Evolutionary conservation across 1,140 invertebrate genomes (phyloP).

Genomic region (Dendroctonus valens): DNA sequence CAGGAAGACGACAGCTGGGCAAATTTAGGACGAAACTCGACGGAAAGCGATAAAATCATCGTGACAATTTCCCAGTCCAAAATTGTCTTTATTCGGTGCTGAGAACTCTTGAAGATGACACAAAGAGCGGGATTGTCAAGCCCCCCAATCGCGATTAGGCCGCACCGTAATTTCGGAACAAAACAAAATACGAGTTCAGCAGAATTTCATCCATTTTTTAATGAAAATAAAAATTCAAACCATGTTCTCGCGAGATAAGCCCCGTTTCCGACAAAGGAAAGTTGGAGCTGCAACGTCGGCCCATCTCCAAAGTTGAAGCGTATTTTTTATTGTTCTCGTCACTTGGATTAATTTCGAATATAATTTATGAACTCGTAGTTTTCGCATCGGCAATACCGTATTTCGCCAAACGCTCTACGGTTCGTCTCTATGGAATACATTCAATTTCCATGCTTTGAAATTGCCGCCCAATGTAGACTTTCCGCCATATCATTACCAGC

Average conservation of each 20-base stretch:
- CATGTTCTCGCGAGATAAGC: constrained; percentile 11
- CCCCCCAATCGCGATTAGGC: constrained; percentile 4
- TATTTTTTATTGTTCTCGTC: neutral
- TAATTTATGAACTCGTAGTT: neutral
- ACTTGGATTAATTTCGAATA: neutral
- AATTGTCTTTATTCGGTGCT: too few relatives aligned
- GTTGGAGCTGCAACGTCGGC: neutral
- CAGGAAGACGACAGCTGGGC: too few relatives aligned
- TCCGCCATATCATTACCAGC: constrained; percentile 4
- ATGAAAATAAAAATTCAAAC: constrained; percentile 14
- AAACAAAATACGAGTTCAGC: constrained; percentile 6
- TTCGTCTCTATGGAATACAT: too few relatives aligned
- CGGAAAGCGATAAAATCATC: too few relatives aligned
- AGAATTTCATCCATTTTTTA: constrained; percentile 1
- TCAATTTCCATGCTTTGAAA: neutral
- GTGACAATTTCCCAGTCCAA: too few relatives aligned
- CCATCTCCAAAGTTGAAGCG: constrained; percentile 3
- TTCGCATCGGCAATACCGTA: neutral
- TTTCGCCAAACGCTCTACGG: neutral
- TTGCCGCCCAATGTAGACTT: neutral
- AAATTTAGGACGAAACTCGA: too few relatives aligned
- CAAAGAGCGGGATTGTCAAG: neutral
- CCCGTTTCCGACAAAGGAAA: constrained; percentile 8
- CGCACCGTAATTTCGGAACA: constrained; percentile 1
- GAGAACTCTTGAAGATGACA: too few relatives aligned